Conservation (phyloP, 92 coral and sea anemone species). For the Bergia puertoricense region DNA sequence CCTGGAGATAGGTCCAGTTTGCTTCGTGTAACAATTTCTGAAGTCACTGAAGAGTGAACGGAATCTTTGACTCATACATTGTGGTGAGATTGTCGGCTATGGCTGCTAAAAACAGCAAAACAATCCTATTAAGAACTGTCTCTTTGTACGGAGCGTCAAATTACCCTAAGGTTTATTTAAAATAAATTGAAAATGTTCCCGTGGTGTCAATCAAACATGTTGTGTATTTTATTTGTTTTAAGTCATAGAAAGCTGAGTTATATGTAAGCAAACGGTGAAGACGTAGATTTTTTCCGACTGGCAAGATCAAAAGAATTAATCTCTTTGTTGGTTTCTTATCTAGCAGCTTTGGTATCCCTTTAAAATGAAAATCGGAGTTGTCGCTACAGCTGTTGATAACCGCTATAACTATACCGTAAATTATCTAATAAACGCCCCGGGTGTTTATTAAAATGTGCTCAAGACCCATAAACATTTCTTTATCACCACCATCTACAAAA, state of each 20-base stretch:
- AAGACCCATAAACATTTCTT: no score
- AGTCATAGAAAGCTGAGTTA: neutral
- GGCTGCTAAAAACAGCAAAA: neutral
- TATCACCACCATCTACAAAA: no score
- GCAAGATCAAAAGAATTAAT: no score
- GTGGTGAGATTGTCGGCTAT: neutral
- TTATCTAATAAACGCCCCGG: no score
- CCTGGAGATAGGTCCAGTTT: slow-evolving; percentile 76
- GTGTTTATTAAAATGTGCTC: no score
- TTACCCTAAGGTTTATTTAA: slow-evolving; percentile 12
- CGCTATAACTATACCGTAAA: no score
- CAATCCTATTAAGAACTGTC: neutral
- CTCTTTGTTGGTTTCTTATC: no score
- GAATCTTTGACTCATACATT: neutral
- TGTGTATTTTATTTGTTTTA: neutral
- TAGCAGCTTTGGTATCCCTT: no score
- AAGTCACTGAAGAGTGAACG: slow-evolving; percentile 6
- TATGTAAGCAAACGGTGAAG: neutral
- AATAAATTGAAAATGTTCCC: slow-evolving; percentile 24
- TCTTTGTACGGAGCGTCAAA: slow-evolving; percentile 34
- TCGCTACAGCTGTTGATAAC: no score
- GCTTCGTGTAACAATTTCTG: slow-evolving; percentile 60
- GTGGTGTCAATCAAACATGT: neutral
- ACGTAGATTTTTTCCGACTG: no score
- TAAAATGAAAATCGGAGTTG: no score